Base-by-base conservation (phyloP, 1,140 invertebrate species). In the Glossosoma conforme region DNA sequence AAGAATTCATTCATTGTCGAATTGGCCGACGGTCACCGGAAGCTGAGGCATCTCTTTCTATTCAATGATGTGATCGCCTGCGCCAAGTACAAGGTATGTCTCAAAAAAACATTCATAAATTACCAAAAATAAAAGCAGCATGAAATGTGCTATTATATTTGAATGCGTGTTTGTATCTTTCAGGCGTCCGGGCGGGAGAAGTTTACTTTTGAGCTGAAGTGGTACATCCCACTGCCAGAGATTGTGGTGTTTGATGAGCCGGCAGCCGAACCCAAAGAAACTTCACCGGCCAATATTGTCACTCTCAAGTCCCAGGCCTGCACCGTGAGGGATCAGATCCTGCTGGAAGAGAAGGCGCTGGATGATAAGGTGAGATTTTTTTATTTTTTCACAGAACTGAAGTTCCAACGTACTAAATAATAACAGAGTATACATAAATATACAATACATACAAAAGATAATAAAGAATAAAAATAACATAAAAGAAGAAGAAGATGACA, bases 1-100 rank as follows among this genome's bases (percentile, higher is more conserved):
- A 94, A 93, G 68, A 95, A 95, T 69, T 93, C 91, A 0, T 94
- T 96, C 65, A 89, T 96, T 37, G 92, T 97, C 5, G 93, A 96
- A 73, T 74, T 92, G 17, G 83, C 85, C 0, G 89, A 93, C 63
- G 86, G 87, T 1, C 86, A 89, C 67, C 78, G 93, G 33, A 96
- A 96, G 74, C 70, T 96, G 40, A 77, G 93, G 38, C 93, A 95
- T 78, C 73, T 97, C 45, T 95, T 97, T 72, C 78, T 97, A 18
- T 96, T 96, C 66, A 95, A 93, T 65, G 93, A 97, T 69, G 88
- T 95, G 47, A 87, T 97, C 55, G 89, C 93, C 15, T 96, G 93
- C 75, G 92, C 93, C 40, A 97, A 96, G 75, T 93, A 93, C 64
- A 94, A 93, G 79, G 86, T 82, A 65, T 63, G 54, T 50, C 44